These are phyloP conservation scores for Struthio camelus DNA, from an alignment of 2,113 vertebrate genomes.

Conservation along the genomic window DNA sequence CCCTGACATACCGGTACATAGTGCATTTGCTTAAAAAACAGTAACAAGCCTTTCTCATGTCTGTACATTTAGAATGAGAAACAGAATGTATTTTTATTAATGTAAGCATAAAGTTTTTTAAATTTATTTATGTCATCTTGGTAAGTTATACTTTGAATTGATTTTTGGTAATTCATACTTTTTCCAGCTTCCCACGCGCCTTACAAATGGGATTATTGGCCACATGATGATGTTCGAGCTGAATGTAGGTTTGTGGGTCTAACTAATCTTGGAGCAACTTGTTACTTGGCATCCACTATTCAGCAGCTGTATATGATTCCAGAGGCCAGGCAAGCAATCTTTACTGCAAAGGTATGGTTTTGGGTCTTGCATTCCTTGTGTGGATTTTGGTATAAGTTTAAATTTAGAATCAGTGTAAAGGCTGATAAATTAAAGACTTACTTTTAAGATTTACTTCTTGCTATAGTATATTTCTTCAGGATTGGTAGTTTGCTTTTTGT, in stretches of 20 bases:
- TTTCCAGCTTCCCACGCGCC: conserved; percentile 91
- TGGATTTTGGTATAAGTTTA: not conserved
- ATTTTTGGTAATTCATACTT: not conserved
- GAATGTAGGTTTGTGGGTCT: conserved; percentile 97
- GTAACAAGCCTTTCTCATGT: not conserved
- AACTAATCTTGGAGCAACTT: conserved; percentile 97
- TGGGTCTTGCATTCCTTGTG: not conserved
- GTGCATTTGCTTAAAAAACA: not conserved
- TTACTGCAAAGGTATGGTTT: conserved; percentile 91
- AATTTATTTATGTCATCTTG: not conserved
- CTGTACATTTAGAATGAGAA: not conserved
- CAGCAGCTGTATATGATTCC: conserved; percentile 99
- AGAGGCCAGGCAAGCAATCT: conserved; percentile 95
- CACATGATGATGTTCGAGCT: conserved; percentile 95
- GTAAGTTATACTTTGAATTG: not conserved
- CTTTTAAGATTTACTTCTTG: not conserved
- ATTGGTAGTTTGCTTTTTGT: not conserved
- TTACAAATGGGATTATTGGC: conserved; percentile 99
- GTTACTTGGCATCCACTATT: conserved; percentile 98
- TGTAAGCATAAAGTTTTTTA: not conserved
- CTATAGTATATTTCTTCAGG: not conserved
- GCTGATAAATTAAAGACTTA: not conserved
- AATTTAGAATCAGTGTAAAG: not conserved
- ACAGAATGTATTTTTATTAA: not conserved
- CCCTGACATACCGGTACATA: not conserved